Conservation (phyloP, 35 echinoderm and acorn worm genomes). For the Diadema setosum region DNA sequence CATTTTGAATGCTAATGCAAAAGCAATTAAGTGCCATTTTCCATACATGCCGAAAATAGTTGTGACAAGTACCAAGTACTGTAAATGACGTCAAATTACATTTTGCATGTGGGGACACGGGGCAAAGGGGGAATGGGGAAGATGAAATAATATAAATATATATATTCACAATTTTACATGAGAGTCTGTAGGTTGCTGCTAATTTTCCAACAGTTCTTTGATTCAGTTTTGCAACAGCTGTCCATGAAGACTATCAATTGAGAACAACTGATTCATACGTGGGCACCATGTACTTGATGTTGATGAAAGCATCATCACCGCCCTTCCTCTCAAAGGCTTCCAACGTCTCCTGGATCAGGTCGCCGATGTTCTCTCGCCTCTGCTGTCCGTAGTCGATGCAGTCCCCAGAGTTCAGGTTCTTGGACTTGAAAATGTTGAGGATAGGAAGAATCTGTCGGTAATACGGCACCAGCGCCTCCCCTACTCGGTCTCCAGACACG, state of each 20-base stretch:
- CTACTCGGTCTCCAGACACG: slow-evolving; percentile 76
- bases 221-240: neutral
- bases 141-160: too few species aligned
- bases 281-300: slow-evolving; percentile 99
- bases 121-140: too few species aligned
- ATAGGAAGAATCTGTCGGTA: slow-evolving; percentile 97
- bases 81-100: too few species aligned
- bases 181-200: too few species aligned
- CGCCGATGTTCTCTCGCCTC: slow-evolving; percentile 90
- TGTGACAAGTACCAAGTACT: too few species aligned
- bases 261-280: slow-evolving; percentile 86
- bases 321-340: slow-evolving; percentile 90
- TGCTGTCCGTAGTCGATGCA: slow-evolving; percentile 98
- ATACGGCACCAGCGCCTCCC: slow-evolving; percentile 92
- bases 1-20: too few species aligned
- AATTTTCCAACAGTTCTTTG: slow-evolving; percentile 10
- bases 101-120: too few species aligned
- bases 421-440: slow-evolving; percentile 94
- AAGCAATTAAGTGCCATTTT: too few species aligned
- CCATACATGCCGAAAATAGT: too few species aligned
- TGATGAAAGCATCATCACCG: slow-evolving; percentile 96
- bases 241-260: slow-evolving; percentile 33
- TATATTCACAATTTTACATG: too few species aligned
- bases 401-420: slow-evolving; percentile 90
- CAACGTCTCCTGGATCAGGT: slow-evolving; percentile 86